Evolutionary conservation across 92 coral and sea anemone species (phyloP).

Genomic region (Desmophyllum pertusum): DNA sequence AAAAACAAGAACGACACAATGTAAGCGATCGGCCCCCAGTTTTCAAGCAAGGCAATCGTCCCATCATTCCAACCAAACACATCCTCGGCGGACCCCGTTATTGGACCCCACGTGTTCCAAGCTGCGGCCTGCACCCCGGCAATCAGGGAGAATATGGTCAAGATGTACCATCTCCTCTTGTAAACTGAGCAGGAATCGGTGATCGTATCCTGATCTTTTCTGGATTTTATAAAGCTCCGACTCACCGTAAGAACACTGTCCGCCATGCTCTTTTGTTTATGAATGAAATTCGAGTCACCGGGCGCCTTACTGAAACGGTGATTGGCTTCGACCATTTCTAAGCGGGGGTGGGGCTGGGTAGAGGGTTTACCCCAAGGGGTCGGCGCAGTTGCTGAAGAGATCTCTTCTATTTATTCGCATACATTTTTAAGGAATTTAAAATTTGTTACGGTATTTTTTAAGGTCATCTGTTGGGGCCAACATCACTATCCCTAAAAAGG

Average conservation of each 20-base stretch:
- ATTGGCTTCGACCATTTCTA: constrained; percentile 7
- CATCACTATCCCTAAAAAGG: too few species aligned
- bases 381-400: too few species aligned
- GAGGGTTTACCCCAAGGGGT: too few species aligned
- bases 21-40: constrained; percentile 96
- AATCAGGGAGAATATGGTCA: constrained; percentile 75
- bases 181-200: constrained; percentile 76
- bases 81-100: constrained; percentile 94
- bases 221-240: constrained; percentile 12
- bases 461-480: too few species aligned
- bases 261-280: constrained; percentile 30
- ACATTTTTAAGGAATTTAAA: too few species aligned
- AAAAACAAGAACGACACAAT: constrained; percentile 84
- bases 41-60: constrained; percentile 88
- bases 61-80: constrained; percentile 90
- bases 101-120: constrained; percentile 99
- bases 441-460: too few species aligned
- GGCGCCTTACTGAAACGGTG: too few species aligned
- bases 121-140: constrained; percentile 85
- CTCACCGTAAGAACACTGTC: constrained; percentile 30
- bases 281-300: not conserved
- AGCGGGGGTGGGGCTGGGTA: not conserved
- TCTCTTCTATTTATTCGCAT: too few species aligned
- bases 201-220: constrained; percentile 26
- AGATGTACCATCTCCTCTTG: constrained; percentile 89